Conservation (phyloP, 2,797 vertebrate genomes). For the Scleropages formosus region DNA sequence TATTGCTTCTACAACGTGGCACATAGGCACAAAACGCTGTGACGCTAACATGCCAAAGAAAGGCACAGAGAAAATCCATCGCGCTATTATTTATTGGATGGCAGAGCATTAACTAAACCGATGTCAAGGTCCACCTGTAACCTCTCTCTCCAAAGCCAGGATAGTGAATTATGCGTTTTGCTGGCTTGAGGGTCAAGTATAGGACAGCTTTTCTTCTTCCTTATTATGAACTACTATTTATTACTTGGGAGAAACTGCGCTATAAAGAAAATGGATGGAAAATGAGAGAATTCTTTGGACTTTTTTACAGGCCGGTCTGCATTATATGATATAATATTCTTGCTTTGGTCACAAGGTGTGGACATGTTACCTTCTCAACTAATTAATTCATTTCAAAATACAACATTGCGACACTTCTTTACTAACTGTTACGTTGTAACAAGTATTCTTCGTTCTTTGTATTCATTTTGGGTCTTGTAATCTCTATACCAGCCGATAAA, state of each 20-base stretch:
- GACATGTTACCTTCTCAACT: no score
- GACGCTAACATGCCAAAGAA: slow-evolving; percentile 1
- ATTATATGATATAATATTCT: background rate
- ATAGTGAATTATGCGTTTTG: slow-evolving; percentile 58
- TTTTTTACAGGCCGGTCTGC: background rate
- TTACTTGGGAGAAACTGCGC: slow-evolving; percentile 41
- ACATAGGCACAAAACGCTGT: background rate
- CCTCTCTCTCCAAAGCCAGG: slow-evolving; percentile 51
- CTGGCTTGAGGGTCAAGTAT: slow-evolving; percentile 65
- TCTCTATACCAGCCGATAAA: no score
- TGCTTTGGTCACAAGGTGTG: no score
- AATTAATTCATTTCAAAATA: no score
- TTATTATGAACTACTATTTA: slow-evolving; percentile 62
- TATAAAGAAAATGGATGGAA: slow-evolving; percentile 17
- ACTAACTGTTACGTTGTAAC: no score
- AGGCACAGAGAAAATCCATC: background rate
- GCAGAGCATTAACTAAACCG: slow-evolving; percentile 41
- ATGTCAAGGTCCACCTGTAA: slow-evolving; percentile 53
- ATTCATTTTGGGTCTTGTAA: no score
- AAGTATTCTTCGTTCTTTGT: no score
- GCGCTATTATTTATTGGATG: slow-evolving; percentile 15
- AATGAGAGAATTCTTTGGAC: slow-evolving; percentile 27
- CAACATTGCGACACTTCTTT: no score
- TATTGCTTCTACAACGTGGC: background rate
- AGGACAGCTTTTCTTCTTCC: slow-evolving; percentile 66